Conservation (phyloP, 1,140 invertebrate species). For the Heliconius hewitsoni region DNA sequence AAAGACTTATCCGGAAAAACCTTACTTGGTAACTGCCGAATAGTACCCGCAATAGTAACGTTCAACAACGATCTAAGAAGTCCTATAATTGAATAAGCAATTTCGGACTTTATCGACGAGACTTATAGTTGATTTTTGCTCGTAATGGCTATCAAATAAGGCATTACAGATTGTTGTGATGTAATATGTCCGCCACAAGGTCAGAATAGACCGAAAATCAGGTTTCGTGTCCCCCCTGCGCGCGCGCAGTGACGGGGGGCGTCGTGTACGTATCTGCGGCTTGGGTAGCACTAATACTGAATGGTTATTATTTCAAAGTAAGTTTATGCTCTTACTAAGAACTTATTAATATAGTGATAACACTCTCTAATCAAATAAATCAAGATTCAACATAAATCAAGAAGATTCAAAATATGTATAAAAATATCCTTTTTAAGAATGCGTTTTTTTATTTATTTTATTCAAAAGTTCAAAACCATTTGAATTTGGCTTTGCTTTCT, state of each 20-base stretch:
- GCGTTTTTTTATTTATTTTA: no score
- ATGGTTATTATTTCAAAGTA: neutral
- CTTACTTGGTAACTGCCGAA: constrained; percentile 48
- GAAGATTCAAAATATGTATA: no score
- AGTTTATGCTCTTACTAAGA: no score
- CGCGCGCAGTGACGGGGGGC: constrained; percentile 57
- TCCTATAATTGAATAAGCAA: neutral
- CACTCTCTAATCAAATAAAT: no score
- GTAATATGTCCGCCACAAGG: constrained; percentile 77
- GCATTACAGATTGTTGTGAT: constrained; percentile 72
- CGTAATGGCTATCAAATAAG: constrained; percentile 51
- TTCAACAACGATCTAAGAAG: constrained; percentile 1
- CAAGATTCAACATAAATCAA: no score
- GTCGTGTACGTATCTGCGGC: constrained; percentile 50
- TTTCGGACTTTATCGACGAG: constrained; percentile 33
- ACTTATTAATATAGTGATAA: no score
- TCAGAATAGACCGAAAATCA: constrained; percentile 80
- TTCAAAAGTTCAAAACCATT: no score
- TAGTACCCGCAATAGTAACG: constrained; percentile 32
- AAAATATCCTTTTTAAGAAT: no score
- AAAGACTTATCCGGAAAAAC: constrained; percentile 76
- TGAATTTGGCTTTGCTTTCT: no score
- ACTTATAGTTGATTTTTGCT: constrained; percentile 38
- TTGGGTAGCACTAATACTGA: neutral
- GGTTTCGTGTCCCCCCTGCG: constrained; percentile 59